Conservation (phyloP, 92 coral and sea anemone genomes). For the Porites divaricata region DNA sequence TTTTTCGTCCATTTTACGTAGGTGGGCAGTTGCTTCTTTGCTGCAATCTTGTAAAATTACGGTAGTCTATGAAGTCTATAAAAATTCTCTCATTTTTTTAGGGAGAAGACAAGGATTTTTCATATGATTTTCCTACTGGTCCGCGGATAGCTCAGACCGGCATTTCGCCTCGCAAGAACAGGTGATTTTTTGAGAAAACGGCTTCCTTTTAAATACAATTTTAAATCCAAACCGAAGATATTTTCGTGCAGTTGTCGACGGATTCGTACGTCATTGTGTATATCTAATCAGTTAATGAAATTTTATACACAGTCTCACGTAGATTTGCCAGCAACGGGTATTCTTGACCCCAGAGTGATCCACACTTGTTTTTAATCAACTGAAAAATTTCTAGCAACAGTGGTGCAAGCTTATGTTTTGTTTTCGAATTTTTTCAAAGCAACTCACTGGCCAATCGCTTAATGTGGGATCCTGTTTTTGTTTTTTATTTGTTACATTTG, state of each 20-base stretch:
- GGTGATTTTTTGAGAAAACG: slow-evolving; percentile 56
- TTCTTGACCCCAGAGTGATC: neutral
- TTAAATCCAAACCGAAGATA: slow-evolving; percentile 5
- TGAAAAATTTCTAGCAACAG: no score
- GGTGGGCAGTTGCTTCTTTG: slow-evolving; percentile 3
- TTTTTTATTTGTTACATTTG: neutral
- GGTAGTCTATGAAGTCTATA: neutral
- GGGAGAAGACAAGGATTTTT: slow-evolving; percentile 89
- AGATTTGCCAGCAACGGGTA: slow-evolving; percentile 1
- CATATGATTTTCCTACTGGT: slow-evolving; percentile 98
- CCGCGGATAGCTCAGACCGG: slow-evolving; percentile 92
- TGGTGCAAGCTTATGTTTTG: neutral
- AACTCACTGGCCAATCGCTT: neutral
- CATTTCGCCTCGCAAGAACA: slow-evolving; percentile 96
- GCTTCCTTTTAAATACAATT: neutral
- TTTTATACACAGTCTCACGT: slow-evolving; percentile 2
- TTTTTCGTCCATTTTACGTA: slow-evolving; percentile 15
- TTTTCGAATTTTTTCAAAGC: neutral
- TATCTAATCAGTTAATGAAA: slow-evolving; percentile 2
- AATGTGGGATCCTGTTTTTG: neutral
- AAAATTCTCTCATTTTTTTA: slow-evolving; percentile 6
- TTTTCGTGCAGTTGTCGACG: slow-evolving; percentile 7
- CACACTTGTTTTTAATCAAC: no score
- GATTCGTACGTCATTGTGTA: slow-evolving; percentile 36
- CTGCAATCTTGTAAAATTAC: neutral